These are phyloP conservation scores for Athetis lepigone DNA, from an alignment of 2,888 invertebrate genomes.

Conservation along the genomic window DNA sequence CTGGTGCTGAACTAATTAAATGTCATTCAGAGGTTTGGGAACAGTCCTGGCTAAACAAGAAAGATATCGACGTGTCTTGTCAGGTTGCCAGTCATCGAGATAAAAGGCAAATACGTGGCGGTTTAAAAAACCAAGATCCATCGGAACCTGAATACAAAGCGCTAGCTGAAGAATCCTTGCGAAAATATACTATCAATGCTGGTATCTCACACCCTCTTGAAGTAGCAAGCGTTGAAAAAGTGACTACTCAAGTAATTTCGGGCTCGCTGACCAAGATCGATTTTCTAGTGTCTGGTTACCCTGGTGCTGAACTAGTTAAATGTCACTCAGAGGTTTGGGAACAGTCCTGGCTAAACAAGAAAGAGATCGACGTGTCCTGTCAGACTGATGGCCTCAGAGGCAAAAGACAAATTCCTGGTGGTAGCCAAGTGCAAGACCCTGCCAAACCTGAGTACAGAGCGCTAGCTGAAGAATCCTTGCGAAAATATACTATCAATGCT, in stretches of 20 bases:
- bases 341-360: constrained; percentile 51
- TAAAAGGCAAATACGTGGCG: constrained; percentile 1
- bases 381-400: constrained; percentile 11
- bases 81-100: constrained; percentile 30
- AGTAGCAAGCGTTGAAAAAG: constrained; percentile 54
- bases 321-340: constrained; percentile 62
- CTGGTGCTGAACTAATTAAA: neutral
- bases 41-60: constrained; percentile 46
- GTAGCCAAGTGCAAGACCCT: constrained; percentile 42
- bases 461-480: constrained; percentile 65
- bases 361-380: constrained; percentile 62
- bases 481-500: constrained; percentile 44
- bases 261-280: constrained; percentile 58
- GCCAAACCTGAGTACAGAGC: constrained; percentile 58
- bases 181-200: constrained; percentile 10
- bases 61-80: constrained; percentile 50
- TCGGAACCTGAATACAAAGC: neutral
- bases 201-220: constrained; percentile 31
- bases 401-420: constrained; percentile 53
- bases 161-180: constrained; percentile 38
- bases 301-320: neutral
- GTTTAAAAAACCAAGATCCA: neutral
- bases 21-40: constrained; percentile 60
- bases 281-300: constrained; percentile 45
- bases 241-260: constrained; percentile 65